Percentiles rank a stretch among this genome's conserved stretches.
These are phyloP conservation scores for Dusona sp. DNA, from an alignment of 2,888 invertebrate genomes.

Conservation along the genomic window DNA sequence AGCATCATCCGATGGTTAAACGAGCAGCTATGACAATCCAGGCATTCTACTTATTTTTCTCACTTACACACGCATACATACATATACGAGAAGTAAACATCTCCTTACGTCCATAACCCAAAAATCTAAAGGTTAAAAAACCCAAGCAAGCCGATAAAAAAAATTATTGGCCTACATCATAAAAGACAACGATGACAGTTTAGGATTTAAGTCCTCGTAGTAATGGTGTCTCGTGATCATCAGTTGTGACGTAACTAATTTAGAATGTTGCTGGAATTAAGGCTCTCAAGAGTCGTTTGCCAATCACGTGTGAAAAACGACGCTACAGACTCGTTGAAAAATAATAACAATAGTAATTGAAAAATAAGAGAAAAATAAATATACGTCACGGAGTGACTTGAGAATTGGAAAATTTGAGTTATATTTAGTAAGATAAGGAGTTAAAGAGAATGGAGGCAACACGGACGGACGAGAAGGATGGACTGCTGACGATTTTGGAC, in stretches of 20 bases:
- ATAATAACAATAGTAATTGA: not conserved
- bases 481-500: slow-evolving; percentile 72
- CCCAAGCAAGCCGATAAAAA: not conserved
- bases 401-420: not conserved
- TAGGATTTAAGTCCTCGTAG: not conserved
- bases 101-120: not conserved
- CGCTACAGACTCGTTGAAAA: not conserved
- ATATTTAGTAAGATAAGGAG: not conserved
- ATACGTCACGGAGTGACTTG: not conserved
- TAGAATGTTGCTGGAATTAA: slow-evolving; percentile 5
- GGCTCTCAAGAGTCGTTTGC: not conserved
- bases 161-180: not conserved
- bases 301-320: slow-evolving; percentile 30
- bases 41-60: not conserved
- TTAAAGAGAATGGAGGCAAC: slow-evolving; percentile 19
- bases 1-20: not conserved
- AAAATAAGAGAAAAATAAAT: slow-evolving; percentile 2
- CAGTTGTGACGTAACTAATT: slow-evolving; percentile 34
- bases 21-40: not conserved
- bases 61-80: not conserved
- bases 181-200: not conserved
- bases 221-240: slow-evolving; percentile 16
- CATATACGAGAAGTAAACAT: not conserved
- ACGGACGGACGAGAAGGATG: slow-evolving; percentile 67
- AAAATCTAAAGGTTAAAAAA: not conserved